Evolutionary conservation across 2,113 vertebrate species (phyloP), one percentile per base, ranked within the genome.

Genomic region (Oenanthe oenanthe): DNA sequence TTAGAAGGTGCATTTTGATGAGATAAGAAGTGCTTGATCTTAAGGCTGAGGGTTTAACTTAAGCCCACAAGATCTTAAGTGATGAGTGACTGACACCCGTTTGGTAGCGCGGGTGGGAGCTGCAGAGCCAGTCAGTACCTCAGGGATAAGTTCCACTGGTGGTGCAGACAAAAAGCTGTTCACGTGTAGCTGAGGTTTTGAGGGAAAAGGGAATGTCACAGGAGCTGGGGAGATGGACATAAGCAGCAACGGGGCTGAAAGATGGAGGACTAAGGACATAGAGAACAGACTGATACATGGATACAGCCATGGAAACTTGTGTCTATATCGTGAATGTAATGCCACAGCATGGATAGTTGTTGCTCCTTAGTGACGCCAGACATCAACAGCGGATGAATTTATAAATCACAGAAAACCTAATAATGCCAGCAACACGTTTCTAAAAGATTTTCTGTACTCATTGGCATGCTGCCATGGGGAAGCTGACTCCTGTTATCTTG

Each of bases 281-380:
- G 16, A 36, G 42, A 34, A 28, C 28, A 51, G 34, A 6, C 28
- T 13, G 47, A 12, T 13, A 2, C 1, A 7, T 38, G 73, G 63
- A 4, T 53, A 18, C 3, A 10, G 38, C 34, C 29, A 0, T 5
- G 38, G 61, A 32, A 24, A 32, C 40, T 20, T 58, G 53, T 17
- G 28, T 19, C 36, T 25, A 48, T 40, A 8, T 12, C 0, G 0
- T 9, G 43, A 19, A 5, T 26, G 24, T 11, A 7, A 4, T 3
- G 10, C 31, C 6, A 6, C 17, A 10, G 16, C 11, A 3, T 9
- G 10, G 58, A 22, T 25, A 16, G n/a, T 5, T 29, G 9, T 22
- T 42, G 25, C 40, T 91, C 19, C 1, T 63, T 18, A 38, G 48
- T 36, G 36, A 53, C 26, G 50, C 28, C 51, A 48, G 47, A 8